Conservation (phyloP, 2,113 vertebrate genomes). For the Chrysemys picta region DNA sequence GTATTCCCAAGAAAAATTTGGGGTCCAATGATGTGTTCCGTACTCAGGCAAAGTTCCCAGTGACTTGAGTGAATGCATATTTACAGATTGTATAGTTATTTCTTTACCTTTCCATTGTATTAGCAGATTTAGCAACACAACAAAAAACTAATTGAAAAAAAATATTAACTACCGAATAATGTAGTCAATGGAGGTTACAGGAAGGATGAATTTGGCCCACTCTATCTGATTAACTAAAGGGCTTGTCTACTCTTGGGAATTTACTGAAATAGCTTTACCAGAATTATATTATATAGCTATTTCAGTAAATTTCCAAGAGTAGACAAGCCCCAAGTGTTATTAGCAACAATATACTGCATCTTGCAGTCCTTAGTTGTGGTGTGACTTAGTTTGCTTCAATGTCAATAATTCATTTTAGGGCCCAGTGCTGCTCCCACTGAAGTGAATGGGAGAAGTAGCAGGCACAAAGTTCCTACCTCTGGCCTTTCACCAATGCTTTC, state of each 20-base stretch:
- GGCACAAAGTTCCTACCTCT: slow-evolving; percentile 22
- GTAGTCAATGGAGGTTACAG: slow-evolving; percentile 14
- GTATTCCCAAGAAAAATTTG: not conserved
- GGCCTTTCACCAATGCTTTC: not conserved
- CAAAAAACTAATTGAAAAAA: slow-evolving; percentile 29
- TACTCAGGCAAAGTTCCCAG: slow-evolving; percentile 3
- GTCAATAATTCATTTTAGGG: not conserved
- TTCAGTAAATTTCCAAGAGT: not conserved
- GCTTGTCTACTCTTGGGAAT: slow-evolving; percentile 13
- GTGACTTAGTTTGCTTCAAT: not conserved
- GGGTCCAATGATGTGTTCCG: not conserved
- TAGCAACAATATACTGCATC: not conserved
- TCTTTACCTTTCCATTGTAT: slow-evolving; percentile 16
- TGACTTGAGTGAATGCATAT: slow-evolving; percentile 29
- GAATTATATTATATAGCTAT: not conserved
- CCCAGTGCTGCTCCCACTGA: not conserved
- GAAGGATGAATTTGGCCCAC: slow-evolving; percentile 22
- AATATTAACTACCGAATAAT: slow-evolving; percentile 50
- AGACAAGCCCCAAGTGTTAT: slow-evolving; percentile 4
- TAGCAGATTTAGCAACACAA: slow-evolving; percentile 32
- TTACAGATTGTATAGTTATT: slow-evolving; percentile 34
- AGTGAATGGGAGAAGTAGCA: not conserved
- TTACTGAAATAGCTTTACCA: not conserved
- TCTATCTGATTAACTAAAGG: slow-evolving; percentile 37
- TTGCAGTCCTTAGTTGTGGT: not conserved